Evolutionary conservation across 2,888 invertebrate species (phyloP), one percentile per base, ranked within the genome.

Genomic region (Cheilosia impressa): DNA sequence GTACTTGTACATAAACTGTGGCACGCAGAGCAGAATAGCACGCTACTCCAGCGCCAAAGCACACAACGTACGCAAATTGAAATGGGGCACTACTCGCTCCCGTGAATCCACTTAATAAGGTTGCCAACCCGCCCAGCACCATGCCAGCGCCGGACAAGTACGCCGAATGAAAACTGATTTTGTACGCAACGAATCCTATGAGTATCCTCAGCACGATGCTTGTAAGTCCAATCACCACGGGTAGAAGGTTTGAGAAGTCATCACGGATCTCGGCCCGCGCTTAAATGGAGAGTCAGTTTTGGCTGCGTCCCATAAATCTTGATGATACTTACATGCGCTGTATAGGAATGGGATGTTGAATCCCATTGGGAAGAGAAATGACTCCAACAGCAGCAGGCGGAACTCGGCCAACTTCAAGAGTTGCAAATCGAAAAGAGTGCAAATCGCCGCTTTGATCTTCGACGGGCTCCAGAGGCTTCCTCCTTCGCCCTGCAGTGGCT

Each of bases 301-400:
- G 19, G 17, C 9, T 3, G 19, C 1, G 19, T 19, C 9, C 9
- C 19, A 1, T 19, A 9, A 17, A 3, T 7, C n/a, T 17, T 43
- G n/a, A 43, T n/a, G n/a, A 88, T 87, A 31, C 24, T 76, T 72
- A 90, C 90, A 78, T 31, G 87, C 89, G 4, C 96, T 92, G 89
- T 95, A 97, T 87, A 96, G 93, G 90, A 95, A 97, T 0, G 97
- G 96, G n/a, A 96, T 95, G 90, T 96, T 96, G 89, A 96, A 95
- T 87, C 96, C 96, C 90, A 96, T 93, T 89, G 96, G 94, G 0
- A 96, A 96, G 75, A 96, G 92, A 80, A 96, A 95, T 13, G 97
- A 92, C 62, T 93, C 92, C 0, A 91, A 69, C 2, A 91, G 84
- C 24, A 93, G 87, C 7, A 93, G 41, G 0, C 89, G 84, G 87